Base-by-base conservation (phyloP, 2,888 invertebrate genomes). In the Augiades crinisus region DNA sequence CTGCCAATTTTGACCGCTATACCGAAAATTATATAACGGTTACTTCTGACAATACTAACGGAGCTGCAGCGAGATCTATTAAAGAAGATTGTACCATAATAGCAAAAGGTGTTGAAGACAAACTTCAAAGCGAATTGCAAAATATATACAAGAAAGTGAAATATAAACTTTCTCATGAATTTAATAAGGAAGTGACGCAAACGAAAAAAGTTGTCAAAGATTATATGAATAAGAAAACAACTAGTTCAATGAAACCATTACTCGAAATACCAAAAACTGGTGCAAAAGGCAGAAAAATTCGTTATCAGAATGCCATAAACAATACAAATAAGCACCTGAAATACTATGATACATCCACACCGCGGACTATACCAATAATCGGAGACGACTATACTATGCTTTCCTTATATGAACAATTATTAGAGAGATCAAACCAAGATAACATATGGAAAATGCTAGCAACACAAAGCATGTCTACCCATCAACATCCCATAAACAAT, bases 331-430 rank as follows among this genome's bases (percentile, higher is more conserved):
- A 58, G n/a, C 6, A 21, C 7, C 17, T 44, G 1, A 56, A 51
- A 30, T 45, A 40, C 3, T 34, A 41, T 8, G 16, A 22, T 30
- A 33, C 45, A 8, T 8, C 53, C 2, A 40, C 55, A 10, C 46
- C 50, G n/a, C 38, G 45, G 17, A 53, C 58, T 16, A 56, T 65
- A 24, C 63, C 70, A 2, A 31, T 43, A 8, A 7, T 59, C 0
- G 57, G 61, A 8, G 78, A 79, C 31, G 81, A 83, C 36, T 74
- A 64, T 43, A 58, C 62, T 21, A 69, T 80, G 72, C 59, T 81
- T 4, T 68, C 69, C 6, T 43, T 77, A 27, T 75, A 70, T 41
- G 83, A 82, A 53, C 59, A 75, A 37, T 65, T 78, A 14, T 54
- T 82, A 10, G 43, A 67, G 7, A 81, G 78, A 63, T 62, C 70